Base-by-base conservation (phyloP, 2,888 invertebrate species). In the Gryllus longicercus region DNA sequence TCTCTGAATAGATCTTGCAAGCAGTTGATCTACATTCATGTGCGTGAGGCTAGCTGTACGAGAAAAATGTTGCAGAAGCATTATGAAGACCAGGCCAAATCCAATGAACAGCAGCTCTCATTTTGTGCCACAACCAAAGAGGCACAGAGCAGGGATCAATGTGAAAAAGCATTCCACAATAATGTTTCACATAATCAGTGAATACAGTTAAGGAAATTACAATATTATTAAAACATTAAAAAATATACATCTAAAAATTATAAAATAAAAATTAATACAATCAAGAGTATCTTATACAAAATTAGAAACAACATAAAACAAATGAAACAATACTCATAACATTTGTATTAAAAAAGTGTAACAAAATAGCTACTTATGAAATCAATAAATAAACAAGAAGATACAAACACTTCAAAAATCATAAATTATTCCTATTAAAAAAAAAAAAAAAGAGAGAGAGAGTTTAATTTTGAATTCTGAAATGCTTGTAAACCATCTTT, bases 131-230 rank as follows among this genome's bases (percentile, higher is more conserved):
- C 79, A 92, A 86, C 93, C 94, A 94, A n/a, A 92, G 91, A 86
- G 93, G 93, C 74, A 93, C 87, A 21, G 92, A 92, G 92, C 93
- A 83, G 92, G 93, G 84, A 91, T 89, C 86, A 90, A 89, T 82
- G 92, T 89, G 82, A 81, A 84, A 83, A 77, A 84, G 49, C 84
- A 92, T 90, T 74, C 91, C 90, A 84, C 93, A 93, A 85, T 91
- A 90, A 86, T 90, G 92, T 87, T 93, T 94, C 85, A 94, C 89
- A 88, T 94, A 93, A 89, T 94, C 94, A 88, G 91, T 91, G 87
- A 85, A 84, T 86, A 86, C 84, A 85, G 86, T 89, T 88, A 90
- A 89, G 88, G 88, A 88, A 86, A 85, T 84, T 82, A 84, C 81
- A 77, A 38, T 51, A 75, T 11, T 25, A 78, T 50, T 84, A 84